These are phyloP conservation scores for Paramacrobiotus metropolitanus DNA, from an alignment of 1,140 invertebrate species.

Conservation along the genomic window DNA sequence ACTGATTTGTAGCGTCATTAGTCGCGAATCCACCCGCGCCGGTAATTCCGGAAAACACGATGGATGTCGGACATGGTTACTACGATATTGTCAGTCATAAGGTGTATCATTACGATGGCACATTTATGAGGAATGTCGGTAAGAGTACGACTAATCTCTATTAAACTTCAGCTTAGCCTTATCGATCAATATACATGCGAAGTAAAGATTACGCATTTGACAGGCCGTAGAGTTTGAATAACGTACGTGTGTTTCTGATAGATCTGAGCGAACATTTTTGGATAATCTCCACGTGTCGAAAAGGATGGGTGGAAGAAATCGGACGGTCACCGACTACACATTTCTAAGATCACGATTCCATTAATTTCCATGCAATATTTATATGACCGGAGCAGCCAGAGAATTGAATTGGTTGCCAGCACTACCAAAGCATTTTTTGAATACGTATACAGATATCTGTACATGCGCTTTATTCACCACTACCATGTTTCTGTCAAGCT, in stretches of 20 bases:
- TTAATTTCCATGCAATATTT: too few species aligned
- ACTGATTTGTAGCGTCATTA: not conserved
- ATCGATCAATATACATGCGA: too few species aligned
- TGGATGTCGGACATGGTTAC: not conserved
- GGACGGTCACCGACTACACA: not conserved
- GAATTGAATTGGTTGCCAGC: too few species aligned
- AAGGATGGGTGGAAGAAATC: not conserved
- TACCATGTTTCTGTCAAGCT: too few species aligned
- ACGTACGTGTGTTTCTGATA: not conserved
- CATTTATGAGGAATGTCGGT: not conserved
- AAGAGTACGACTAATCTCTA: not conserved
- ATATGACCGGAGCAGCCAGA: too few species aligned
- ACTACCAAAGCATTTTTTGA: too few species aligned
- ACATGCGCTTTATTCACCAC: too few species aligned
- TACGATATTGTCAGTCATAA: not conserved
- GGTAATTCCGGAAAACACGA: not conserved
- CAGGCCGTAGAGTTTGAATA: too few species aligned
- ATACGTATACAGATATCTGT: too few species aligned
- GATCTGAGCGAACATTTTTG: not conserved
- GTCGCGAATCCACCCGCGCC: not conserved
- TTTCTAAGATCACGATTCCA: too few species aligned
- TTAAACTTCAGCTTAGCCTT: not conserved
- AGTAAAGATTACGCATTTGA: too few species aligned
- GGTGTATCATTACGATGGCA: not conserved
- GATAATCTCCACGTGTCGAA: conserved; percentile 2